Conservation (phyloP, 2,888 invertebrate species). For the Agriopis marginaria region DNA sequence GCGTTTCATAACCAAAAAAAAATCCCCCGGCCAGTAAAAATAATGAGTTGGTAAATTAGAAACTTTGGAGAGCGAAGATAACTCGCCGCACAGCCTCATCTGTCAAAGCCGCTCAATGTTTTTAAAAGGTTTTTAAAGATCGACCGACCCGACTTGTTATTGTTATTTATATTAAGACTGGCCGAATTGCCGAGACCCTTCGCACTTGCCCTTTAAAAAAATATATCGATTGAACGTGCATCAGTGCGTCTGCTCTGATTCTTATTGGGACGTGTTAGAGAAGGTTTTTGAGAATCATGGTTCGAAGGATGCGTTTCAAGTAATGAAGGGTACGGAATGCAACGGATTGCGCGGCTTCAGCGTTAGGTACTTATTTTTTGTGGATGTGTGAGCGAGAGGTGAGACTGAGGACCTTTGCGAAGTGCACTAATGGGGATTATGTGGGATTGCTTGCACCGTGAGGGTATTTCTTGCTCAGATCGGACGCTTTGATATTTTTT, state of each 20-base stretch:
- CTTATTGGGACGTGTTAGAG: slow-evolving; percentile 56
- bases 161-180: slow-evolving; percentile 83
- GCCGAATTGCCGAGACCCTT: slow-evolving; percentile 63
- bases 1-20: neutral
- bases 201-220: slow-evolving; percentile 54
- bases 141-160: slow-evolving; percentile 74
- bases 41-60: slow-evolving; percentile 28
- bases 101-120: slow-evolving; percentile 80
- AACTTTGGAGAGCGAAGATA: slow-evolving; percentile 55
- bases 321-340: slow-evolving; percentile 79
- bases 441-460: slow-evolving; percentile 70
- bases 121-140: slow-evolving; percentile 73
- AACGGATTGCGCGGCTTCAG: slow-evolving; percentile 75
- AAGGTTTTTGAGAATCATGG: slow-evolving; percentile 48
- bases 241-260: slow-evolving; percentile 48
- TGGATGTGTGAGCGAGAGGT: slow-evolving; percentile 72
- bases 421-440: slow-evolving; percentile 82
- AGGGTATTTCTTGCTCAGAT: slow-evolving; percentile 61
- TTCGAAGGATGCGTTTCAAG: slow-evolving; percentile 48
- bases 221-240: slow-evolving; percentile 38
- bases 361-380: slow-evolving; percentile 83
- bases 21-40: slow-evolving; percentile 21
- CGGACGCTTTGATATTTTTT: slow-evolving; percentile 55
- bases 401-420: slow-evolving; percentile 70
- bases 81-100: slow-evolving; percentile 66